Conservation (phyloP, 2,113 vertebrate species). For the Greenwoodochromis staneri region DNA sequence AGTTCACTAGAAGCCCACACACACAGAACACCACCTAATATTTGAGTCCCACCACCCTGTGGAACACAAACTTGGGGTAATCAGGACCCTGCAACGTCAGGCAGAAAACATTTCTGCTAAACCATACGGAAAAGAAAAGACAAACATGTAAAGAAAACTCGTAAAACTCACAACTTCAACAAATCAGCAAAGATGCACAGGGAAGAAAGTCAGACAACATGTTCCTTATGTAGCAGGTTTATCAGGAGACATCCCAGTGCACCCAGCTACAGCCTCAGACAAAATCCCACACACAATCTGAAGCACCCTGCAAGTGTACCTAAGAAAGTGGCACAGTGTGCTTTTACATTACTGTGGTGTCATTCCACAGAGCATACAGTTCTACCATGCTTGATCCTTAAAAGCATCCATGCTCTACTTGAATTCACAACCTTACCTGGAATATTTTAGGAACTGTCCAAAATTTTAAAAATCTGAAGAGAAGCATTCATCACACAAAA, state of each 20-base stretch:
- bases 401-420: not conserved
- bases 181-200: not conserved
- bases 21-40: not conserved
- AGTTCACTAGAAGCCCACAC: not conserved
- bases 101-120: not conserved
- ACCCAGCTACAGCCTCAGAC: not conserved
- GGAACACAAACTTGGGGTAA: not conserved
- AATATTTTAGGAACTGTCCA: not conserved
- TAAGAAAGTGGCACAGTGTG: not conserved
- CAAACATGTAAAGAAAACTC: not conserved
- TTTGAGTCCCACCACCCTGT: not conserved
- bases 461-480: fast-evolving
- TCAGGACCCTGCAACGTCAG: not conserved
- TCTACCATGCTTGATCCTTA: not conserved
- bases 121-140: not conserved
- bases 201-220: not conserved
- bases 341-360: not conserved
- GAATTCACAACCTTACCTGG: not conserved
- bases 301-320: not conserved
- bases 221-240: not conserved
- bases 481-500: not conserved
- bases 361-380: not conserved
- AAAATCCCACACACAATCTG: not conserved
- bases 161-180: not conserved
- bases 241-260: not conserved